Evolutionary conservation across 2,113 vertebrate genomes (phyloP).

Genomic region (Epinephelus fuscoguttatus): DNA sequence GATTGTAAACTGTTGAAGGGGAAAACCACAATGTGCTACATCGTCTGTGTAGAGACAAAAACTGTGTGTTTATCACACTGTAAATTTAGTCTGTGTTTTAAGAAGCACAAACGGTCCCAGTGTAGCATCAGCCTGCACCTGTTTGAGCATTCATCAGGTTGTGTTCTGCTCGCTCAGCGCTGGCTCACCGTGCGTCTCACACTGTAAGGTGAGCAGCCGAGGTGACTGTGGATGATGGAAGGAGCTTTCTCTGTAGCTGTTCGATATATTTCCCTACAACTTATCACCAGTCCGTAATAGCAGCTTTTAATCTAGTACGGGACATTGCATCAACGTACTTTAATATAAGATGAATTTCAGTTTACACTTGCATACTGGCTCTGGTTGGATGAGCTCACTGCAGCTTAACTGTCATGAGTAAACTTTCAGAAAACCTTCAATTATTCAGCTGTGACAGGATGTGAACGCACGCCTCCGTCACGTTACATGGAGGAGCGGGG

Average conservation of each 20-base stretch:
- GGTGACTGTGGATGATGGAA: background rate
- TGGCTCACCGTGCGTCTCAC: constrained; percentile 3
- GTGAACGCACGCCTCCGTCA: background rate
- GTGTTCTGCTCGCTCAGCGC: constrained; percentile 54
- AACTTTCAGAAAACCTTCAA: background rate
- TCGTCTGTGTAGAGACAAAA: background rate
- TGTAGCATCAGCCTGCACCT: constrained; percentile 48
- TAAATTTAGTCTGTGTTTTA: constrained; percentile 36
- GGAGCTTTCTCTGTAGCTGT: constrained; percentile 1
- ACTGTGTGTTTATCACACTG: background rate
- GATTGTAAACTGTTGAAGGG: background rate
- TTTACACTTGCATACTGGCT: background rate
- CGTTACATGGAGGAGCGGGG: background rate
- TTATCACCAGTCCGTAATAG: background rate
- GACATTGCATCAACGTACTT: background rate
- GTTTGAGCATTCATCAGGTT: constrained; percentile 56
- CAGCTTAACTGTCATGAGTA: background rate
- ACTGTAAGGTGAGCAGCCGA: constrained; percentile 55
- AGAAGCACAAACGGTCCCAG: background rate
- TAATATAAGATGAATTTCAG: background rate
- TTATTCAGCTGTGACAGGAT: background rate
- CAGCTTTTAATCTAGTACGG: background rate
- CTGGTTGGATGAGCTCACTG: background rate
- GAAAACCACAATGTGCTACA: background rate
- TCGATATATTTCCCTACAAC: background rate